Evolutionary conservation across 1,140 invertebrate genomes (phyloP).

Genomic region (Orussus abietinus): DNA sequence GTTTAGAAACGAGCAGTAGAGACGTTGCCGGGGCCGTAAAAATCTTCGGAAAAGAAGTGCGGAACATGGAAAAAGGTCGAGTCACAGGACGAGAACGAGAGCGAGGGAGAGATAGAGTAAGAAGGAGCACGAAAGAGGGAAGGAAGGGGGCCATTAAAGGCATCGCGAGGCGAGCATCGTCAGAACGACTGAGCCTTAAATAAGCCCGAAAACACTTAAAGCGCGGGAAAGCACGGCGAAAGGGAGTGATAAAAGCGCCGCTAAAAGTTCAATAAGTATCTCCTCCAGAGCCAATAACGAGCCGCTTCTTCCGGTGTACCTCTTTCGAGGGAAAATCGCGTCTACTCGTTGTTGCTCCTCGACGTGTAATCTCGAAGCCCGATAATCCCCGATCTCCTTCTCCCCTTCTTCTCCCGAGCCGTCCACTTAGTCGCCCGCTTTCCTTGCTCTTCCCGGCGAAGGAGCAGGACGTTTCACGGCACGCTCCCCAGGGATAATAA

Average conservation of each 20-base stretch:
- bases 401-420: conserved; percentile 17
- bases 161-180: background rate
- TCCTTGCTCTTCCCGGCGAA: too few relatives aligned
- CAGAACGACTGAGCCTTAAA: conserved; percentile 21
- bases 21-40: conserved; percentile 24
- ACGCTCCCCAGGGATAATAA: too few relatives aligned
- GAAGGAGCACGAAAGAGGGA: background rate
- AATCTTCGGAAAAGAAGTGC: conserved; percentile 15
- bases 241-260: conserved; percentile 38
- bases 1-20: too few relatives aligned
- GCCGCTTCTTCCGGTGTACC: conserved; percentile 19
- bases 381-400: conserved; percentile 42
- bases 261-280: conserved; percentile 50
- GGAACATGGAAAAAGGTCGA: background rate
- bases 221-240: conserved; percentile 20
- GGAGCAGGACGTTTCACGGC: too few relatives aligned
- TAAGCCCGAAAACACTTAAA: conserved; percentile 42
- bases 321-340: conserved; percentile 40
- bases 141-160: background rate
- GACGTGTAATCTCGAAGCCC: conserved; percentile 44
- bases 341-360: conserved; percentile 37
- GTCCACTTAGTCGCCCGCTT: too few relatives aligned
- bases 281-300: conserved; percentile 46
- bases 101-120: conserved; percentile 4
- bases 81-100: conserved; percentile 13